These are phyloP conservation scores for Geophilus truncorum DNA, from an alignment of 2,888 invertebrate species.

Conservation along the genomic window DNA sequence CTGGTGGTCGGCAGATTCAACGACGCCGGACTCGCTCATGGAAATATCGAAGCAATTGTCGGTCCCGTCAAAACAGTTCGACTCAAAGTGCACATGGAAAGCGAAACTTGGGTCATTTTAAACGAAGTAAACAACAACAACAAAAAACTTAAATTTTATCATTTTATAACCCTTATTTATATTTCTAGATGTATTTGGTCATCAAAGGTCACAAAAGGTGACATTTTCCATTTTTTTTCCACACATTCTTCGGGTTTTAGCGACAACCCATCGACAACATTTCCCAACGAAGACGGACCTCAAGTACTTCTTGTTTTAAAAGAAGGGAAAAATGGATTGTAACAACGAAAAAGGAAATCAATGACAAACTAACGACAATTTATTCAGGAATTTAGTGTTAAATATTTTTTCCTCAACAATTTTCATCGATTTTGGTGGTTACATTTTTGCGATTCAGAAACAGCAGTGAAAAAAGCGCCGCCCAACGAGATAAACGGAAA, in stretches of 20 bases:
- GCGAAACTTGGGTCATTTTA: constrained; percentile 82
- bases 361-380: too few species aligned
- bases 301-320: neutral
- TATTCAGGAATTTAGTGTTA: too few species aligned
- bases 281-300: neutral
- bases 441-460: too few species aligned
- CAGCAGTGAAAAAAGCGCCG: too few species aligned
- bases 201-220: neutral
- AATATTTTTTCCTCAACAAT: too few species aligned
- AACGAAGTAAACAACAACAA: constrained; percentile 66
- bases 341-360: neutral
- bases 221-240: neutral
- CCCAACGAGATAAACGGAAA: too few species aligned
- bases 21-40: constrained; percentile 73
- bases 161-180: too few species aligned
- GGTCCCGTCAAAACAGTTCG: constrained; percentile 67
- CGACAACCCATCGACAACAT: neutral
- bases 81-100: constrained; percentile 71
- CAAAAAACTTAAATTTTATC: neutral
- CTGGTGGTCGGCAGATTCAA: constrained; percentile 71
- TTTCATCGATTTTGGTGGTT: too few species aligned
- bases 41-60: constrained; percentile 59
- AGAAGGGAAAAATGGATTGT: neutral
- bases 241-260: neutral
- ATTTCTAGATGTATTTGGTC: neutral